phyloP scores from a whole-genome alignment of 2,888 invertebrate species.

The Pinctada fucata region DNA sequence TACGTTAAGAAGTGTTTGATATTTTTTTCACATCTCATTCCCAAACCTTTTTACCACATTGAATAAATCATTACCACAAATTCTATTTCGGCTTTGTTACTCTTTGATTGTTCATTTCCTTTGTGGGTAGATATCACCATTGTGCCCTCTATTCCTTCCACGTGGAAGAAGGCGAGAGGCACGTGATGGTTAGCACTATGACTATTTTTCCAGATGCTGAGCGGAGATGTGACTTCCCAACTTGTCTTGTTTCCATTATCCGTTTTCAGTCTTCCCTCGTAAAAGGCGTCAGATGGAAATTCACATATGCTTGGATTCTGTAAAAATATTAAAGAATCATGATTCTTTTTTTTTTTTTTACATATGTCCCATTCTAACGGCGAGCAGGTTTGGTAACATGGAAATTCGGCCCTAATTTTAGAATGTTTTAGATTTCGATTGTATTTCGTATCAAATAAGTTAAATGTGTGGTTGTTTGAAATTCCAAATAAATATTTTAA shows the following conservation, averaged over 20 bases:
- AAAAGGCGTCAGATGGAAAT: conserved; percentile 60
- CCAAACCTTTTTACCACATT: not conserved
- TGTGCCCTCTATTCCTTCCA: conserved; percentile 53
- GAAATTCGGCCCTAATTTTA: no score
- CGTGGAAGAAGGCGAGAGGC: conserved; percentile 53
- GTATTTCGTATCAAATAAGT: no score
- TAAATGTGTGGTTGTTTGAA: no score
- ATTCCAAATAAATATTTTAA: no score
- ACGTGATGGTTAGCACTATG: conserved; percentile 16
- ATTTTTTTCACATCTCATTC: no score
- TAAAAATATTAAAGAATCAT: not conserved
- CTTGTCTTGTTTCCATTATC: not conserved
- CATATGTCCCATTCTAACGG: no score
- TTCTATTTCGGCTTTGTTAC: conserved; percentile 6
- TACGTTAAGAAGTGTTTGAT: no score
- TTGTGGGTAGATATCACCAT: conserved; percentile 48
- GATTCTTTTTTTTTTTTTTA: no score
- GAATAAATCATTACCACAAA: not conserved
- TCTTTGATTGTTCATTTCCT: conserved; percentile 16
- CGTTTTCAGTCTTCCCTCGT: conserved; percentile 43
- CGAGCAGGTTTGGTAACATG: no score
- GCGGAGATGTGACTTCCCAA: conserved; percentile 18
- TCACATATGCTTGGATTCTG: conserved; percentile 58
- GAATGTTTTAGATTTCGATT: no score
- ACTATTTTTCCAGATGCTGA: conserved; percentile 18